Base-by-base conservation (phyloP, 2,797 vertebrate genomes). In the Phoxinus dragarum region DNA sequence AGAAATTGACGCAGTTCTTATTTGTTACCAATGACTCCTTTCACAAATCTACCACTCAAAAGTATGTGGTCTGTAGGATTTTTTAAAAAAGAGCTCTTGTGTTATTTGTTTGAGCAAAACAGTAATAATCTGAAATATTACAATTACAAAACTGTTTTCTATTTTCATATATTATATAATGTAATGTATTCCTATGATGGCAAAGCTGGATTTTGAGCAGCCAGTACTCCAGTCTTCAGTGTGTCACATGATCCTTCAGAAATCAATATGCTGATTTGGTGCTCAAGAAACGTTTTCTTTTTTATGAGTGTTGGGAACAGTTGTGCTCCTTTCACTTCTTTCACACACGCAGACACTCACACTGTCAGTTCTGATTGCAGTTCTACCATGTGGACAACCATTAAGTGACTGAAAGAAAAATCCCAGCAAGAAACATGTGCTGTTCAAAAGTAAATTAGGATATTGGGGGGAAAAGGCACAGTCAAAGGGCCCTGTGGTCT, bases 291-390 rank as follows among this genome's bases (percentile, higher is more conserved):
- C 8, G 7, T 49, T 73, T n/a, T 47, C 3, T 47, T 16, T 17
- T 8, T 44, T 47, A 47, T 73, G 21, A 5, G 5, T 73, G 6
- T 31, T 49, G n/a, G 31, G 49, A 75, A 54, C 36, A 31, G 36
- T n/a, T 74, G 1, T 1, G 14, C 27, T 11, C 44, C 14, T 36
- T 75, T 79, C 23, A 27, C 23, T 61, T 8, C 36, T 78, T 56
- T 27, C 34, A 44, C 23, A 49, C 72, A 49, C 38, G 23, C 61
- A 61, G 21, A 61, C 17, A 59, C 19, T 17, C 6, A 42, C 5
- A 42, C 59, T 87, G 85, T 85, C 72, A 64, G n/a, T 38, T 67
- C 80, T 81, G 82, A 88, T 89, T 85, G 72, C 19, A 34, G 31
- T 42, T 54, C 40, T 75, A 59, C 59, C 73, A 17, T 79, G 66